Conservation (phyloP, 1,140 invertebrate species). For the Triops longicaudatus region DNA sequence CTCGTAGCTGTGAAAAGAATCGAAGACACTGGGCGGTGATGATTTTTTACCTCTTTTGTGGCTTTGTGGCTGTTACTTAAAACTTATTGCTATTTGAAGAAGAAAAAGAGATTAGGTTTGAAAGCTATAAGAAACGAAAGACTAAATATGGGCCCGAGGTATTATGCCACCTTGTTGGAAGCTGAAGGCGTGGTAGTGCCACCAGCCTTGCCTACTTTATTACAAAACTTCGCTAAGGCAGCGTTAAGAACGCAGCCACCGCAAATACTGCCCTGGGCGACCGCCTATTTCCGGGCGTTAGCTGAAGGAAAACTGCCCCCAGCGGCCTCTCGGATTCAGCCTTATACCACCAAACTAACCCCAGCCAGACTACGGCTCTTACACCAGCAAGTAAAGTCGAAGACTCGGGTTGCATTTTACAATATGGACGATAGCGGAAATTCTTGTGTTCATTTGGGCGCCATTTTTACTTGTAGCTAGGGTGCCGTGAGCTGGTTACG, state of each 20-base stretch:
- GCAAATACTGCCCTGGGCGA: conserved; percentile 17
- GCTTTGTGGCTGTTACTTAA: too few relatives aligned
- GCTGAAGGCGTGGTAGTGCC: neutral
- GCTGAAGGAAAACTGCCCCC: neutral
- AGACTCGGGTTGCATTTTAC: neutral
- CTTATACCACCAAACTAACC: neutral
- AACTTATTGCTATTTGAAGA: neutral
- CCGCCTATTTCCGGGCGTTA: neutral
- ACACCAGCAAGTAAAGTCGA: neutral
- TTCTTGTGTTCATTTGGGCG: neutral
- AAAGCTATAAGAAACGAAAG: neutral
- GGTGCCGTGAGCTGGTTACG: neutral
- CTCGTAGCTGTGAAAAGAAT: too few relatives aligned
- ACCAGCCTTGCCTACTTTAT: conserved; percentile 13
- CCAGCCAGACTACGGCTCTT: neutral
- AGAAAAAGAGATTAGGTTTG: neutral
- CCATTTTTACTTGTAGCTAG: neutral
- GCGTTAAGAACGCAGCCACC: conserved; percentile 13
- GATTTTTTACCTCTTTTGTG: too few relatives aligned
- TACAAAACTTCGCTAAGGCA: conserved; percentile 23
- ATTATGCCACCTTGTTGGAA: neutral
- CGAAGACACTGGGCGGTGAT: too few relatives aligned
- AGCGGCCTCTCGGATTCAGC: neutral
- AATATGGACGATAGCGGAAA: neutral
- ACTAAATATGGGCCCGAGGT: neutral